These are phyloP conservation scores for Argyresthia albistria DNA, from an alignment of 2,888 invertebrate genomes.

Conservation along the genomic window DNA sequence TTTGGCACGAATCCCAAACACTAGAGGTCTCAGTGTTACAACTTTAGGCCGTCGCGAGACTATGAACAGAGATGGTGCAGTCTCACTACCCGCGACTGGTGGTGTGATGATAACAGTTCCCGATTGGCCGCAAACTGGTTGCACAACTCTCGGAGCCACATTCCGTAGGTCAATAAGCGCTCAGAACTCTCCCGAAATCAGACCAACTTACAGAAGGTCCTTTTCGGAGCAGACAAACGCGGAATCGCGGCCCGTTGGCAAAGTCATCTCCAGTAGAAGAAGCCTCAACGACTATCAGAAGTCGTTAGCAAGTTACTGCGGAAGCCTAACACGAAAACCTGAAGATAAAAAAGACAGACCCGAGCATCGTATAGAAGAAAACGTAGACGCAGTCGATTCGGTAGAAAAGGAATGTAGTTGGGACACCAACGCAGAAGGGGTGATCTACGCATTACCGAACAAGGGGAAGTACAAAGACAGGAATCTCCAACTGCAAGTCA, in stretches of 20 bases:
- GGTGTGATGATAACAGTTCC: conserved; percentile 76
- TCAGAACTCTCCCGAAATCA: conserved; percentile 58
- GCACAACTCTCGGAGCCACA: conserved; percentile 35
- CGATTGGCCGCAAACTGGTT: conserved; percentile 69
- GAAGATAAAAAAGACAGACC: conserved; percentile 24
- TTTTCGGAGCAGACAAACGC: conserved; percentile 59
- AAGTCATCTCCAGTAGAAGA: conserved; percentile 59
- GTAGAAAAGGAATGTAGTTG: conserved; percentile 74
- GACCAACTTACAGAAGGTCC: conserved; percentile 58
- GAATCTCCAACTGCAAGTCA: conserved; percentile 61
- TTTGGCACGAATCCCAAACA: conserved; percentile 45
- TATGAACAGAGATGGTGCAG: conserved; percentile 44
- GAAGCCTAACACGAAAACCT: conserved; percentile 28
- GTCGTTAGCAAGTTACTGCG: conserved; percentile 47
- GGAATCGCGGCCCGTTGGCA: conserved; percentile 45
- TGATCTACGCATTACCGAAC: conserved; percentile 64
- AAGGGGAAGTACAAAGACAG: conserved; percentile 66
- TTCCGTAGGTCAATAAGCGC: conserved; percentile 54
- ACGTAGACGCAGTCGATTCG: conserved; percentile 34
- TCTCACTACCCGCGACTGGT: conserved; percentile 62
- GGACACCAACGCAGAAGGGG: conserved; percentile 68
- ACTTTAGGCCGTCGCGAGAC: conserved; percentile 59
- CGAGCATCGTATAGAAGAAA: conserved; percentile 48
- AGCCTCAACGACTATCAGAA: conserved; percentile 62
- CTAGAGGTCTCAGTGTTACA: conserved; percentile 56